Evolutionary conservation across 2,113 vertebrate species (phyloP).

Genomic region (Dolichotis patagonum): DNA sequence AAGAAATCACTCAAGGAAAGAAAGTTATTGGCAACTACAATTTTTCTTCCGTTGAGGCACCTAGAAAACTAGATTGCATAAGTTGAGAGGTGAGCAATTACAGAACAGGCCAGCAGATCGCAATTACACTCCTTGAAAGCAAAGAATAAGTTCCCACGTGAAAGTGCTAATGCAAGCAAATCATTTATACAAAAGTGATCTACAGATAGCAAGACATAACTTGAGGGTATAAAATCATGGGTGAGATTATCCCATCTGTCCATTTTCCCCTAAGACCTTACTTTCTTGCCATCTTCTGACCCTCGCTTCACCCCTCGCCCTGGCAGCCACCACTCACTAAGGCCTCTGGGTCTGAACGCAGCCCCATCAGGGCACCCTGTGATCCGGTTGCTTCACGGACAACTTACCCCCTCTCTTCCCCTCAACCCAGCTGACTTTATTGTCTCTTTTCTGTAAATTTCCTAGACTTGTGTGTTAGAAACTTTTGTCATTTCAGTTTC

Average conservation of each 20-base stretch:
- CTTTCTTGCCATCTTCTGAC: neutral
- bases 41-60: neutral
- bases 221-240: neutral
- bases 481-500: neutral
- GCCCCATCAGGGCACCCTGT: neutral
- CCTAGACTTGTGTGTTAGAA: conserved; percentile 6
- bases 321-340: neutral
- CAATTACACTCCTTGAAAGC: neutral
- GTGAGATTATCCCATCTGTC: neutral
- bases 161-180: neutral
- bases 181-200: neutral
- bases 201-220: neutral
- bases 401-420: neutral
- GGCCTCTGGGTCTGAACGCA: accelerated
- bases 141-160: neutral
- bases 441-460: neutral
- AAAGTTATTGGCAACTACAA: neutral
- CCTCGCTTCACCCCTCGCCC: neutral
- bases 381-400: neutral
- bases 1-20: conserved; percentile 18
- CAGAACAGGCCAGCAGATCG: neutral
- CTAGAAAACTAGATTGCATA: neutral
- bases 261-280: neutral
- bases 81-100: neutral
- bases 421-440: neutral